phyloP scores from a whole-genome alignment of 1,140 invertebrate genomes.

The Drosophila insularis region DNA sequence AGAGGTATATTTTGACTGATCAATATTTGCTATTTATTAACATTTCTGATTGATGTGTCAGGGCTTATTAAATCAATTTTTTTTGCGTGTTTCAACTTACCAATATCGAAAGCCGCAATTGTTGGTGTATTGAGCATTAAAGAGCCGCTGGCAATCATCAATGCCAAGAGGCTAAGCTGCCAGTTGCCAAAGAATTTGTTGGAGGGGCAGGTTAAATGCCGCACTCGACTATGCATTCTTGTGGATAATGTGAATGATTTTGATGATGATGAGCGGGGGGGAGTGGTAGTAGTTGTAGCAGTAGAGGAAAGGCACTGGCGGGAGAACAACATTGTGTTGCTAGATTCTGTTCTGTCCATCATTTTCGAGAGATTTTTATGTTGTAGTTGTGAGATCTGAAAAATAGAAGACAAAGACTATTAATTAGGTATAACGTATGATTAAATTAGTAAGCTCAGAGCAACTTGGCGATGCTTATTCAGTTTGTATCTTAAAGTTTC shows the following conservation, averaged over 20 bases:
- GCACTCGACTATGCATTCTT: conserved; percentile 17
- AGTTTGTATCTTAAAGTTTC: neutral
- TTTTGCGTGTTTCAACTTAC: conserved; percentile 53
- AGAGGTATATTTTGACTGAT: neutral
- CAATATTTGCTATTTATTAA: conserved; percentile 17
- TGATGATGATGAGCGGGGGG: conserved; percentile 34
- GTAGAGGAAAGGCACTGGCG: conserved; percentile 79
- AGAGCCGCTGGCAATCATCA: conserved; percentile 64
- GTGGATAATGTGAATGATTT: conserved; percentile 24
- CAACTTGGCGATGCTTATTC: neutral
- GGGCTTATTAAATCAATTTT: conserved; percentile 24
- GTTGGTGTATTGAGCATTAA: conserved; percentile 66
- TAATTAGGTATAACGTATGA: conserved; percentile 16
- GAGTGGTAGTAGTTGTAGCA: conserved; percentile 31
- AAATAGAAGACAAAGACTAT: conserved; percentile 5
- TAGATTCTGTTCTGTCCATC: conserved; percentile 39
- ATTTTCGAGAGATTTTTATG: conserved; percentile 30
- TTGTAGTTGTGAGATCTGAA: conserved; percentile 60
- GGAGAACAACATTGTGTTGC: conserved; percentile 66
- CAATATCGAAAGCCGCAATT: conserved; percentile 73
- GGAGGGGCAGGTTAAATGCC: conserved; percentile 38
- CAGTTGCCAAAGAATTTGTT: conserved; percentile 43
- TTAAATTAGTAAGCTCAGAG: neutral
- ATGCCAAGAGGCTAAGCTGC: conserved; percentile 59
- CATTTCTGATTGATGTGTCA: conserved; percentile 17